Conservation (phyloP, 2,113 vertebrate species). For the Paedocypris sp. region DNA sequence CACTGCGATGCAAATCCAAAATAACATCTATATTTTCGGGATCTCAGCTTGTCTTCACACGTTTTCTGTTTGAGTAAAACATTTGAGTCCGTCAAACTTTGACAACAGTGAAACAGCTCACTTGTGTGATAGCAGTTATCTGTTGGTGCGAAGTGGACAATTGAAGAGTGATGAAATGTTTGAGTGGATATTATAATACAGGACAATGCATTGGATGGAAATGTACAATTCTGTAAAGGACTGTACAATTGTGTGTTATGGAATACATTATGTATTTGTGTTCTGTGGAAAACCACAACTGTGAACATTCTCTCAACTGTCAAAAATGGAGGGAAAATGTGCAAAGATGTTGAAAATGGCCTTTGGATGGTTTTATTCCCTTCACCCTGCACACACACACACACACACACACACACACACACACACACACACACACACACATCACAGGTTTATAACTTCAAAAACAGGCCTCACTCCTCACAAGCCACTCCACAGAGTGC, state of each 20-base stretch:
- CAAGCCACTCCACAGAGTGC: slow-evolving; percentile 11
- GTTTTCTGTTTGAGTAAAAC: too few relatives aligned
- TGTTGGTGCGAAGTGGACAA: slow-evolving; percentile 1
- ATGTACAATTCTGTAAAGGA: too few relatives aligned
- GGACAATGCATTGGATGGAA: too few relatives aligned
- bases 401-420: neutral
- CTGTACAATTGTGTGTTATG: slow-evolving; percentile 5
- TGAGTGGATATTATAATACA: too few relatives aligned
- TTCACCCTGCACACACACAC: slow-evolving; percentile 1
- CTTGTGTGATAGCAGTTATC: slow-evolving; percentile 2
- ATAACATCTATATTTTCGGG: too few relatives aligned
- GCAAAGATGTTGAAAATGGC: slow-evolving; percentile 22
- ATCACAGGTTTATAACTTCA: slow-evolving; percentile 31
- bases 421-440: slow-evolving; percentile 4
- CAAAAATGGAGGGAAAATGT: slow-evolving; percentile 26
- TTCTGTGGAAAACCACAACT: slow-evolving; percentile 23
- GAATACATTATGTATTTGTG: slow-evolving; percentile 19
- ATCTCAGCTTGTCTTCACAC: too few relatives aligned
- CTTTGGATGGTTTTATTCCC: slow-evolving; percentile 25
- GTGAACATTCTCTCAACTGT: slow-evolving; percentile 22
- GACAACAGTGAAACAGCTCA: slow-evolving; percentile 4
- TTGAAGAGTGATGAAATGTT: neutral
- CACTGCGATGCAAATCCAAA: too few relatives aligned
- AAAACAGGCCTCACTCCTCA: slow-evolving; percentile 14
- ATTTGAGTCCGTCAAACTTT: too few relatives aligned